These are phyloP conservation scores for Aphelinus atriplicis DNA, from an alignment of 1,140 invertebrate genomes.

Conservation along the genomic window DNA sequence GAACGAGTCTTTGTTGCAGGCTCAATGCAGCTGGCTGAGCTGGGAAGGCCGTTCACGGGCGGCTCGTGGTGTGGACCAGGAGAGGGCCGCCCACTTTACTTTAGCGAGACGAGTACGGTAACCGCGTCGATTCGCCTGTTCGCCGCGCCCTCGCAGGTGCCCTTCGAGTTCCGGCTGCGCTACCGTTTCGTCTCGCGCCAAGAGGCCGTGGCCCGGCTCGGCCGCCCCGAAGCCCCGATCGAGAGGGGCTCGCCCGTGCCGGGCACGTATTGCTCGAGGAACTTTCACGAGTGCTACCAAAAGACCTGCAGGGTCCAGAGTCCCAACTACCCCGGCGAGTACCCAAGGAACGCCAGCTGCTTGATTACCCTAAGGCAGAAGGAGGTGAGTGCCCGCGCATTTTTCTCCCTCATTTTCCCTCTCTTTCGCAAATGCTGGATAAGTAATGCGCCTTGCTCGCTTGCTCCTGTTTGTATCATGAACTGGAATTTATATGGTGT, in stretches of 20 bases:
- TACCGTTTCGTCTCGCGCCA: slow-evolving; percentile 80
- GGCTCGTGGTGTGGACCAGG: slow-evolving; percentile 85
- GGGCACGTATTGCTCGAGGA: slow-evolving; percentile 86
- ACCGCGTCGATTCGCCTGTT: slow-evolving; percentile 80
- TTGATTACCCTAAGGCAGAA: slow-evolving; percentile 83
- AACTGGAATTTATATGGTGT: no score
- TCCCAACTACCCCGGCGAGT: slow-evolving; percentile 93
- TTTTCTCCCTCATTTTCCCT: no score
- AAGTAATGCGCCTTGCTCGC: no score
- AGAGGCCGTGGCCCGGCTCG: slow-evolving; percentile 82
- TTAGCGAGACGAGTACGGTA: slow-evolving; percentile 84
- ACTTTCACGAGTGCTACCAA: slow-evolving; percentile 87
- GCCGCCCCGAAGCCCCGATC: slow-evolving; percentile 75
- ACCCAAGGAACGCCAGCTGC: slow-evolving; percentile 87
- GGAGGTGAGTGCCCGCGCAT: slow-evolving; percentile 53
- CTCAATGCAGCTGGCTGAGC: slow-evolving; percentile 84
- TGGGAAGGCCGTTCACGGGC: slow-evolving; percentile 82
- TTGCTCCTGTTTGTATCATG: no score
- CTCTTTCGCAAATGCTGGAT: no score
- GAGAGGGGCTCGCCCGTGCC: slow-evolving; percentile 83
- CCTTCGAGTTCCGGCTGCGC: slow-evolving; percentile 79
- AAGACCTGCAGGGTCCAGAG: slow-evolving; percentile 84
- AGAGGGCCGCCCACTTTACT: slow-evolving; percentile 81
- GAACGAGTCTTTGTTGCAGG: slow-evolving; percentile 48
- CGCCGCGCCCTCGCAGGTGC: slow-evolving; percentile 71